A percentile compares a stretch with the other conserved stretches of the same genome.
These are phyloP conservation scores for Yponomeuta plumbellus DNA, from an alignment of 2,888 invertebrate genomes.

Conservation along the genomic window DNA sequence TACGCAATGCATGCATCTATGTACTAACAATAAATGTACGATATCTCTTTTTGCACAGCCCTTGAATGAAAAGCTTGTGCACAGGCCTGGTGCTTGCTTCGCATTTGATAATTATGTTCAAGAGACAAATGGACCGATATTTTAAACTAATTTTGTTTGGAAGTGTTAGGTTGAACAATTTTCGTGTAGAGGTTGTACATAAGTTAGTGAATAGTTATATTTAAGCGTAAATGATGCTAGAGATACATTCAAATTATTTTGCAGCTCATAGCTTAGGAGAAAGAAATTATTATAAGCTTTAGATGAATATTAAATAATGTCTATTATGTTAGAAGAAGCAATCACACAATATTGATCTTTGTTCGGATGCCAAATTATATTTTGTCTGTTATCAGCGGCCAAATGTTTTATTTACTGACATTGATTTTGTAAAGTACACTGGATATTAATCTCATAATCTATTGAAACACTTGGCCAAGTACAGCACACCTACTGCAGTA, in stretches of 20 bases:
- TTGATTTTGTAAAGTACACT: conserved; percentile 12
- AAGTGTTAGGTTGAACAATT: conserved; percentile 60
- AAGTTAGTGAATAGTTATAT: conserved; percentile 63
- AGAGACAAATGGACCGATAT: not conserved
- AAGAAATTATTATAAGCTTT: conserved; percentile 23
- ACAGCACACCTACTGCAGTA: not conserved
- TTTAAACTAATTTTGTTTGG: not conserved
- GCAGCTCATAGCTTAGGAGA: conserved; percentile 62
- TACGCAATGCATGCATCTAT: not conserved
- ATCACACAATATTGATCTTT: conserved; percentile 29
- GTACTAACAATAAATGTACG: not conserved
- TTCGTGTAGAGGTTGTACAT: conserved; percentile 64
- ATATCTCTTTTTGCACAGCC: not conserved
- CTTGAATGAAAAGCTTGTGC: not conserved
- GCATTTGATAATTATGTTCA: not conserved
- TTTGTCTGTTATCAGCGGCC: conserved; percentile 42
- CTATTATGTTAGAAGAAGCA: conserved; percentile 27
- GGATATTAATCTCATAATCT: conserved; percentile 11
- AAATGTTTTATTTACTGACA: conserved; percentile 49
- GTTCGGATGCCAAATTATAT: conserved; percentile 58
- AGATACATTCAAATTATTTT: conserved; percentile 66
- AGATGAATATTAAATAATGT: conserved; percentile 32
- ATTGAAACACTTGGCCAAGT: conserved; percentile 1
- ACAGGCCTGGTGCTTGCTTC: not conserved
- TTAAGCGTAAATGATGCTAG: conserved; percentile 65